Conservation (phyloP, 2,113 vertebrate species). For the Microtus montanus region DNA sequence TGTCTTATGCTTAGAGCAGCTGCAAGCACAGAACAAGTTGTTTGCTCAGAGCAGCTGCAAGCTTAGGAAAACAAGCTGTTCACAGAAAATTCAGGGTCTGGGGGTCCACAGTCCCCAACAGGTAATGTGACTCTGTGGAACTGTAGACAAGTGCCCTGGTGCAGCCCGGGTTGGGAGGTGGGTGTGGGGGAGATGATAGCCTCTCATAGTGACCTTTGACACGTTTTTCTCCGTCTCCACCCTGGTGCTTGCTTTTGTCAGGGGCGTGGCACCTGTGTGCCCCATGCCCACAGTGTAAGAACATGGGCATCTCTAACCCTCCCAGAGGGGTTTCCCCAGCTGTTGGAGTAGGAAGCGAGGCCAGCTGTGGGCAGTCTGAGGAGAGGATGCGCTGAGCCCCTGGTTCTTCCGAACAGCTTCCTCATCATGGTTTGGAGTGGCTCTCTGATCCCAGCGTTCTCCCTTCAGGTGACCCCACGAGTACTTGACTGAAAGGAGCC, state of each 20-base stretch:
- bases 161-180: background rate
- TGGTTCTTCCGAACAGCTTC: background rate
- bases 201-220: background rate
- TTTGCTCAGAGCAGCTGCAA: too few relatives aligned
- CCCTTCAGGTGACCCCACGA: background rate
- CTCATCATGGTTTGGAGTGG: background rate
- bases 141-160: background rate
- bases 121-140: background rate
- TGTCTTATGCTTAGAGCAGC: too few relatives aligned
- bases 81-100: too few relatives aligned
- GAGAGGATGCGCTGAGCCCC: fast-evolving
- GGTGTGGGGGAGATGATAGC: background rate
- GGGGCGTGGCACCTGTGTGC: background rate
- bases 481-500: background rate
- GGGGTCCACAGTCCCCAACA: too few relatives aligned
- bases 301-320: background rate
- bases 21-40: too few relatives aligned
- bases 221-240: background rate
- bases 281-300: background rate
- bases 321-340: fast-evolving
- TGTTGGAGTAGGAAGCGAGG: background rate
- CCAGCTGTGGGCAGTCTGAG: too few relatives aligned
- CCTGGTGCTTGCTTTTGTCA: background rate
- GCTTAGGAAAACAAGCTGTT: too few relatives aligned
- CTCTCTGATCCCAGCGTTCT: background rate